Conservation (phyloP, 23 tunicate species). For the Phallusia fumigata region DNA sequence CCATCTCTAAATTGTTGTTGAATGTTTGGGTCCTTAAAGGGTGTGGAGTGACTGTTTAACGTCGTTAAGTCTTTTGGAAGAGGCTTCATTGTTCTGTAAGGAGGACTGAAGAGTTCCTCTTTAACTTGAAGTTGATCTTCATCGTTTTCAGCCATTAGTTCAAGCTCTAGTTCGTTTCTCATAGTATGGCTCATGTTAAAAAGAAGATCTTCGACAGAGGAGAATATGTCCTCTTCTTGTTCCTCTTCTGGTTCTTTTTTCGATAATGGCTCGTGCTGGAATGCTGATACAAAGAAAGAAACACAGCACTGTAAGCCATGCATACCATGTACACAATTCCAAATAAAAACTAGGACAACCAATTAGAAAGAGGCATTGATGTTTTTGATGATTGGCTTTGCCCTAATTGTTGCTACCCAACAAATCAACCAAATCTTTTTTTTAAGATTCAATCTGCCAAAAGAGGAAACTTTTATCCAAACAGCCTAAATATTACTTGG, state of each 20-base stretch:
- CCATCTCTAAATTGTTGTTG: not conserved
- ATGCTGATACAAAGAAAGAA: too few species aligned
- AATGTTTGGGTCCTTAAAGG: not conserved
- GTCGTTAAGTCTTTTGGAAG: not conserved
- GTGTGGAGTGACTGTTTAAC: not conserved
- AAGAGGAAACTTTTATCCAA: too few species aligned
- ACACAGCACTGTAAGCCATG: too few species aligned
- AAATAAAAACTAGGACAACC: too few species aligned
- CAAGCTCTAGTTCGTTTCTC: conserved; percentile 28
- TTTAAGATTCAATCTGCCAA: too few species aligned
- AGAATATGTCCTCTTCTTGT: conserved; percentile 9
- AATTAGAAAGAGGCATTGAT: too few species aligned
- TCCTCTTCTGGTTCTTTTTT: not conserved
- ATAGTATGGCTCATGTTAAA: conserved; percentile 49
- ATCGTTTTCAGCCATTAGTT: conserved; percentile 20
- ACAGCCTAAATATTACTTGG: too few species aligned
- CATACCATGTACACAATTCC: too few species aligned
- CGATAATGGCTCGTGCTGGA: not conserved
- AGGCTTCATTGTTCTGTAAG: conserved; percentile 13
- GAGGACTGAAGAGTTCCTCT: not conserved
- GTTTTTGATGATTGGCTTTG: too few species aligned
- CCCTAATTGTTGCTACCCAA: too few species aligned
- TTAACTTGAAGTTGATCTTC: not conserved
- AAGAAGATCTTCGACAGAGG: conserved; percentile 78
- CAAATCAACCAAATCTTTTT: too few species aligned